phyloP scores from a whole-genome alignment of 2,797 vertebrate species.

The Columba guinea region DNA sequence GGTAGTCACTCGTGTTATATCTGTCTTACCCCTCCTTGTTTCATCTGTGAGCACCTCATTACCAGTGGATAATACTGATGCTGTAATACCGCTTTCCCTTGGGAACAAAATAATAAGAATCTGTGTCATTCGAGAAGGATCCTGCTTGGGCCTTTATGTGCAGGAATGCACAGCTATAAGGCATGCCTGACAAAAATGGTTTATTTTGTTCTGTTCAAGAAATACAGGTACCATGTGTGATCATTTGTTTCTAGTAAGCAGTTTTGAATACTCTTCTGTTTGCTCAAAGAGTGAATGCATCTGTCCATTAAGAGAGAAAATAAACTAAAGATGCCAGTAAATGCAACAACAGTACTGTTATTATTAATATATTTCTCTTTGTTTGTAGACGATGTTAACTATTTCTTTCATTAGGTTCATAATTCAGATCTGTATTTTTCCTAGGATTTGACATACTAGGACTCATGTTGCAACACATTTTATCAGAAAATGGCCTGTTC shows the following conservation, averaged over 20 bases:
- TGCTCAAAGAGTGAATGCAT: neutral
- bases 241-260: neutral
- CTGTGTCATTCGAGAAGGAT: slow-evolving; percentile 30
- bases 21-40: slow-evolving; percentile 35
- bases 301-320: neutral
- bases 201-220: neutral
- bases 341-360: neutral
- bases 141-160: neutral
- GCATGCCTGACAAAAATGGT: neutral
- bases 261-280: neutral
- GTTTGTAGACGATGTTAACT: neutral
- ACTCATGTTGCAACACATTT: neutral
- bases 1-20: slow-evolving; percentile 40
- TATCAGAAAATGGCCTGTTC: slow-evolving; percentile 1
- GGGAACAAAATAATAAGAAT: slow-evolving; percentile 47
- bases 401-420: neutral
- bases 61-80: slow-evolving; percentile 44
- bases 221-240: neutral
- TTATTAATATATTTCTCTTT: neutral
- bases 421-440: neutral
- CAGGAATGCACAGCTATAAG: slow-evolving; percentile 8
- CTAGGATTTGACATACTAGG: neutral
- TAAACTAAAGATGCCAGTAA: neutral
- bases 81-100: slow-evolving; percentile 43
- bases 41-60: slow-evolving; percentile 53